phyloP scores from a whole-genome alignment of 2,113 vertebrate genomes.

The Gobiocypris rarus region DNA sequence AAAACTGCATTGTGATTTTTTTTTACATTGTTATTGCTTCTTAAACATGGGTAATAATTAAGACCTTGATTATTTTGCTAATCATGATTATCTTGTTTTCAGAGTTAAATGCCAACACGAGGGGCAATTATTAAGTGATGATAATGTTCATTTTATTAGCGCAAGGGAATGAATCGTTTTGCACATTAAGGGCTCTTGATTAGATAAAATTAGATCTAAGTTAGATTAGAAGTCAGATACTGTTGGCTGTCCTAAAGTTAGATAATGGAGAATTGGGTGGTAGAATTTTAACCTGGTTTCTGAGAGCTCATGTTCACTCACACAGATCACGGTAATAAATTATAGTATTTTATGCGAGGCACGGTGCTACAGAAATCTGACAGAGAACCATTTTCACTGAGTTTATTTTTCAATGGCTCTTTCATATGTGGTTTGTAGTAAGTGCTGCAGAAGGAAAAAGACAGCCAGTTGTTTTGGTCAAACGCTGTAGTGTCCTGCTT shows the following conservation, averaged over 20 bases:
- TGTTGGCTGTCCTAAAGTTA: not conserved
- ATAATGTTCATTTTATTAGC: slow-evolving; percentile 38
- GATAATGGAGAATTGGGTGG: not conserved
- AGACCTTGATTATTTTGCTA: slow-evolving; percentile 32
- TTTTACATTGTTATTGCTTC: slow-evolving; percentile 21
- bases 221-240: slow-evolving; percentile 10
- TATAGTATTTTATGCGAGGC: not conserved
- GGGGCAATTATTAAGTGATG: slow-evolving; percentile 29
- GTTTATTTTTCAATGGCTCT: not conserved
- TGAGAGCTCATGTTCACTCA: not conserved
- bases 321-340: not conserved
- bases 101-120: slow-evolving; percentile 13
- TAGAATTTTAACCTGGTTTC: not conserved
- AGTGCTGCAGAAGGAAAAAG: not conserved
- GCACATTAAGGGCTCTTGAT: slow-evolving; percentile 23
- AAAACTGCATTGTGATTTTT: not conserved
- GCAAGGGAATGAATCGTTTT: slow-evolving; percentile 19
- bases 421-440: not conserved
- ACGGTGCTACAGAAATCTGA: not conserved
- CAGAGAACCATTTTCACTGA: not conserved
- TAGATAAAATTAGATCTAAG: slow-evolving; percentile 15
- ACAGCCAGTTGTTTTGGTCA: slow-evolving; percentile 25
- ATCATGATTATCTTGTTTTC: slow-evolving; percentile 42
- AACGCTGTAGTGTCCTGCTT: not conserved
- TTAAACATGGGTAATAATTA: slow-evolving; percentile 24